Percentiles rank a stretch among this genome's conserved stretches.
Evolutionary conservation across 2,797 vertebrate species (phyloP).

Genomic region (Micromesistius poutassou): DNA sequence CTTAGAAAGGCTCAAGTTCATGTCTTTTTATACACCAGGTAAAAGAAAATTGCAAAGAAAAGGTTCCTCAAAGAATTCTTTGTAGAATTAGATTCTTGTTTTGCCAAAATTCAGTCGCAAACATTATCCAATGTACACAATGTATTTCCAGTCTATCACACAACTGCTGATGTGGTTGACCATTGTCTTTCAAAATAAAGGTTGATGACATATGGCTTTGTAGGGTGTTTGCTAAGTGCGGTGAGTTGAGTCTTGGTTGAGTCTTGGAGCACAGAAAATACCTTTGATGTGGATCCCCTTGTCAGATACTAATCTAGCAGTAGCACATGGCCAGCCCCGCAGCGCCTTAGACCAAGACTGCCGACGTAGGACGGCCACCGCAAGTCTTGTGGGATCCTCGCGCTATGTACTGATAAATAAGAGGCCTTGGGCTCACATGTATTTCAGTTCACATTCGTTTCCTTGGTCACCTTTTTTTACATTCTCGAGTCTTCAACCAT

Average conservation of each 20-base stretch:
- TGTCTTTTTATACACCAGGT: neutral
- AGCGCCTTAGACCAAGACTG: conserved; percentile 56
- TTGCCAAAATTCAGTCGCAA: neutral
- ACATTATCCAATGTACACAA: neutral
- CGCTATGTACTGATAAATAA: conserved; percentile 61
- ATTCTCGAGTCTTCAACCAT: conserved; percentile 1
- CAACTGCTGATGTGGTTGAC: neutral
- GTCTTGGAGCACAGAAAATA: neutral
- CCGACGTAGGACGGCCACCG: conserved; percentile 57
- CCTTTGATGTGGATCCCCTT: conserved; percentile 45
- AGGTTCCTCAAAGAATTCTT: neutral
- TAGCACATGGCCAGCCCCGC: conserved; percentile 62
- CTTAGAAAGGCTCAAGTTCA: neutral
- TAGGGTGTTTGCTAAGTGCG: conserved; percentile 42
- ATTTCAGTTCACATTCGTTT: conserved; percentile 50
- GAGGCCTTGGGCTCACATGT: conserved; percentile 51
- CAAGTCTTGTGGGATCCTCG: conserved; percentile 42
- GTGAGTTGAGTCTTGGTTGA: neutral
- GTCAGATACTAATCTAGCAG: conserved; percentile 59
- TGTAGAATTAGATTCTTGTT: neutral
- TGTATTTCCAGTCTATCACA: neutral
- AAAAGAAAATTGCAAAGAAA: neutral
- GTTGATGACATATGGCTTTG: conserved; percentile 37
- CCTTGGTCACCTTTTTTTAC: conserved; percentile 18
- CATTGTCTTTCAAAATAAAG: conserved; percentile 30